These are phyloP conservation scores for Synergus japonicus DNA, from an alignment of 2,888 invertebrate genomes.

Conservation along the genomic window DNA sequence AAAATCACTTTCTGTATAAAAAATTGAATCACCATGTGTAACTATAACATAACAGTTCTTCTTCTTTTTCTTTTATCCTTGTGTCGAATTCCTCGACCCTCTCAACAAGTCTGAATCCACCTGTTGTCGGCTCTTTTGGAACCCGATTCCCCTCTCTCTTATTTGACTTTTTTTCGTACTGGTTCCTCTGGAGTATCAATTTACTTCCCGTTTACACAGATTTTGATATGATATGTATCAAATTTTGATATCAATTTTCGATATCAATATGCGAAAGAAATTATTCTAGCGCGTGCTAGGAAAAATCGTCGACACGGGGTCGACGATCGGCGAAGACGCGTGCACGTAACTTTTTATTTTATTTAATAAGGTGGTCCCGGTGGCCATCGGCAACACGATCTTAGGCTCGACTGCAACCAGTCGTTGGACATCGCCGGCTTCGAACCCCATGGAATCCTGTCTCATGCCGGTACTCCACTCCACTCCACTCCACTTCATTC, in stretches of 20 bases:
- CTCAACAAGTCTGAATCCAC: not conserved
- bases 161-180: not conserved
- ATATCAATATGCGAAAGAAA: not conserved
- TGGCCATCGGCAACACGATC: constrained; percentile 64
- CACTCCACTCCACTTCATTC: constrained; percentile 42
- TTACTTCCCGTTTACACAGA: constrained; percentile 12
- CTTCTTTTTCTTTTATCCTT: not conserved
- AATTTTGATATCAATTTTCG: not conserved
- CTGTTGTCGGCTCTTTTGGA: constrained; percentile 34
- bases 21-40: constrained; percentile 30
- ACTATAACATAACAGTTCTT: constrained; percentile 12
- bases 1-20: constrained; percentile 32
- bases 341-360: constrained; percentile 16
- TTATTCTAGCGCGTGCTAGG: not conserved
- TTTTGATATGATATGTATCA: no score
- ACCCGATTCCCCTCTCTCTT: not conserved
- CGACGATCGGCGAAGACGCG: constrained; percentile 7
- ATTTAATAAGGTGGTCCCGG: constrained; percentile 32
- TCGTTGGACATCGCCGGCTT: constrained; percentile 41
- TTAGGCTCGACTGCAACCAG: constrained; percentile 63
- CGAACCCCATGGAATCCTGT: constrained; percentile 54
- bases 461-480: constrained; percentile 57
- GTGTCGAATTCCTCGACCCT: not conserved
- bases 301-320: not conserved
- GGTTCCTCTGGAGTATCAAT: not conserved